Conservation (phyloP, 2,113 vertebrate species). For the Gallinago media region DNA sequence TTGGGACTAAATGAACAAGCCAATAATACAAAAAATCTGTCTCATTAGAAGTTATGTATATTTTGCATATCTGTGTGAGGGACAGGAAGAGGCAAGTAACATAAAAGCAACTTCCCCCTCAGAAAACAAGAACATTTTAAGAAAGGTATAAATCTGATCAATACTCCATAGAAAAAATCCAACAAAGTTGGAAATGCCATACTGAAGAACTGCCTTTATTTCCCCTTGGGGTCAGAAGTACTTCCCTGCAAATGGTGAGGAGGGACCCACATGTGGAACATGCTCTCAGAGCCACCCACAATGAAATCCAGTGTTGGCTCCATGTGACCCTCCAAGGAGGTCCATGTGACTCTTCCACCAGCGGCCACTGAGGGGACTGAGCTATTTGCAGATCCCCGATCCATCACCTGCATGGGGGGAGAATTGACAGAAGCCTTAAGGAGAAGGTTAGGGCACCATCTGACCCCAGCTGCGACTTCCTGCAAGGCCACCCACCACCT, state of each 20-base stretch:
- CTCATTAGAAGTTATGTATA: not conserved
- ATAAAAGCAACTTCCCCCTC: not conserved
- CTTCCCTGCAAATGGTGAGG: not conserved
- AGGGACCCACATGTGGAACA: not conserved
- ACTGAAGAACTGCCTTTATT: not conserved
- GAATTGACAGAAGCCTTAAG: not conserved
- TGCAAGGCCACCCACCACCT: not conserved
- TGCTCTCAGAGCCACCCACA: accelerated
- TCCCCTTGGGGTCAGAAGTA: not conserved
- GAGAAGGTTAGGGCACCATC: not conserved
- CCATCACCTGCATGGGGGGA: accelerated
- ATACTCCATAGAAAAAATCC: not conserved
- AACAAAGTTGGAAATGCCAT: not conserved
- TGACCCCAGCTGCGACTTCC: not conserved
- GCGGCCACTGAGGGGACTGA: not conserved
- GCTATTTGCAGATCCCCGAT: not conserved
- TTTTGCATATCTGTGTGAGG: not conserved
- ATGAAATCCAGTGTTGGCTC: not conserved
- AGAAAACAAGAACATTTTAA: not conserved
- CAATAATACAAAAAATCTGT: not conserved
- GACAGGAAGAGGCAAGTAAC: not conserved
- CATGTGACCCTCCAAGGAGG: not conserved
- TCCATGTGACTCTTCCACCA: accelerated
- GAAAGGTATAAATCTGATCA: not conserved
- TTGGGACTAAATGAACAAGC: not conserved